phyloP scores from a whole-genome alignment of 2,888 invertebrate species.

The Troglohyphantes excavatus region DNA sequence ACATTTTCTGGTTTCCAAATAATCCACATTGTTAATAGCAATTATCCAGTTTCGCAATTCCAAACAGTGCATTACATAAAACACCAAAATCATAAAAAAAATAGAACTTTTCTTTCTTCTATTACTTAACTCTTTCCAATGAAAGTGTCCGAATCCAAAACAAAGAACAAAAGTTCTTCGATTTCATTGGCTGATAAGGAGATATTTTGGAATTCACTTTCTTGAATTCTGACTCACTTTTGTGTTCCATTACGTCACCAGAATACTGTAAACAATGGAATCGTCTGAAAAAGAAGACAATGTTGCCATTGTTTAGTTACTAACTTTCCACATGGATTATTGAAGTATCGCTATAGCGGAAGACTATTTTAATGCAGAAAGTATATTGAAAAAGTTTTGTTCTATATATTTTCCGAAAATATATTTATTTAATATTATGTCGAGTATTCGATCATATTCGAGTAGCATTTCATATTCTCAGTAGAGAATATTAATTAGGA shows the following conservation, averaged over 20 bases:
- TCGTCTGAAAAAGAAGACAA: background rate
- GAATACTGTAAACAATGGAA: background rate
- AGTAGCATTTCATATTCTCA: too few species aligned
- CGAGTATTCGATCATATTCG: too few species aligned
- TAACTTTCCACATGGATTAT: background rate
- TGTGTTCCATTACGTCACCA: background rate
- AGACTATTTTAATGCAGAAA: background rate
- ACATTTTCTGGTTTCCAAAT: too few species aligned
- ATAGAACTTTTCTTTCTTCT: background rate
- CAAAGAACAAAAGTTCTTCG: conserved; percentile 9
- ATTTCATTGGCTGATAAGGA: background rate
- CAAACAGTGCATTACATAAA: background rate
- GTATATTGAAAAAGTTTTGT: background rate
- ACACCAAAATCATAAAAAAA: background rate
- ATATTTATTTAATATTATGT: too few species aligned
- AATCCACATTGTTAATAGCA: background rate
- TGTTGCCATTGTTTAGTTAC: background rate
- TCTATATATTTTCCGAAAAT: background rate
- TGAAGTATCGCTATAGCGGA: background rate
- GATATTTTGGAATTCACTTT: conserved; percentile 5
- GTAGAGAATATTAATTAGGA: too few species aligned
- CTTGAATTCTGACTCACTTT: background rate
- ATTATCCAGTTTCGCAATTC: background rate
- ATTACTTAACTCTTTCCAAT: background rate
- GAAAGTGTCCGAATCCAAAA: background rate